Evolutionary conservation across 2,113 vertebrate genomes (phyloP), one percentile per base, ranked within the genome.

Genomic region (Ictalurus punctatus): DNA sequence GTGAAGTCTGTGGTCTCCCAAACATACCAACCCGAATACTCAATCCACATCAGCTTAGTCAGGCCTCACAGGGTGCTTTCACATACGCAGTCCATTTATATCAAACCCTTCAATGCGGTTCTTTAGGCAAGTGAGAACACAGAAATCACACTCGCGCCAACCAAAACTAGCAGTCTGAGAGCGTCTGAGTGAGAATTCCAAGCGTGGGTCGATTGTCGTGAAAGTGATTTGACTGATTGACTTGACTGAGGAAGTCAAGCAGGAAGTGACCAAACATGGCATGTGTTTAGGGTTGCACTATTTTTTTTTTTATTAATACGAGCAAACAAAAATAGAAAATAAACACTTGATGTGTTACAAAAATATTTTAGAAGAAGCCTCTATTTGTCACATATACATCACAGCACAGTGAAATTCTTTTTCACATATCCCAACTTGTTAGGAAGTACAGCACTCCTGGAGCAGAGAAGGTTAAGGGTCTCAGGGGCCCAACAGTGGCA

Each of bases 1-100:
- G 65, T 58, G 73, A 44, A 65, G 71, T 71, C 34, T 87, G 74
- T 44, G 21, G 58, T 85, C 76, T 83, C 12, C 48, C 44, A 63
- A 5, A 63, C 48, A 87, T 69, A 58, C 48, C 30, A 23, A 25
- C 16, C n/a, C 3, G n/a, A 67, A 84, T 44, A 74, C 8, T 40
- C 30, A 2, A 19, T 52, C 58, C 14, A 80, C 27, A 87, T 65
- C 25, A 34, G 52, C 58, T 37, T 25, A 80, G 9, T 37, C 56
- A 37, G 30, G 5, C 1, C 30, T 37, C 30, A 12, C 6, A 25
- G 52, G 80, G 80, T 37, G 9, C 80, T 17, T 82, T 59, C 30
- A 82, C 13, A 63, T 63, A 27, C 19, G 12, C 6, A 7, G 81
- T 63, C 23, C n/a, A 37, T 83, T 82, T 30, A 37, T 40, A 23